These are phyloP conservation scores for Tiphia femorata DNA, from an alignment of 2,888 invertebrate genomes.

Conservation along the genomic window DNA sequence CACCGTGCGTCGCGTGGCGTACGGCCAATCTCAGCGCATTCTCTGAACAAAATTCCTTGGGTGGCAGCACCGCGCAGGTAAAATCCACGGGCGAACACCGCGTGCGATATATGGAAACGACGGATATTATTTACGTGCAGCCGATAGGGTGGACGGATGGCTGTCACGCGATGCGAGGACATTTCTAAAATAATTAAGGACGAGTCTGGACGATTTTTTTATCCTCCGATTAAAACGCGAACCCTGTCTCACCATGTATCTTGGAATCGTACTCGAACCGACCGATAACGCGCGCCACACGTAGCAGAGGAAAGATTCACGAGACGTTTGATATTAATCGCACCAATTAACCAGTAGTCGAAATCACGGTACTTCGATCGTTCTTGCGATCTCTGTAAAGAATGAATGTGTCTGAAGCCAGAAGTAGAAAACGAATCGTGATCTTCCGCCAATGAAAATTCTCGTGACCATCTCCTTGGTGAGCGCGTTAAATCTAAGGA, in stretches of 20 bases:
- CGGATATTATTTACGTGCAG: constrained; percentile 40
- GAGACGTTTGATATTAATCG: no score
- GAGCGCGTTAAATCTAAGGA: no score
- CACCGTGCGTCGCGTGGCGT: no score
- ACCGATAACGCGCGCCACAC: constrained; percentile 19
- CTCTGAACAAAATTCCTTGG: not conserved
- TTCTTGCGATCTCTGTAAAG: not conserved
- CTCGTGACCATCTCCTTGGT: no score
- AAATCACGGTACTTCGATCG: not conserved
- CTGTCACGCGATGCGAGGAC: constrained; percentile 40
- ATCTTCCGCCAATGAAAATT: no score
- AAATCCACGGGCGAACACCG: not conserved
- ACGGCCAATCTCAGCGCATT: not conserved
- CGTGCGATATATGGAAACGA: constrained; percentile 6
- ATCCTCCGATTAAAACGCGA: constrained; percentile 25
- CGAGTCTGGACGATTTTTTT: constrained; percentile 42
- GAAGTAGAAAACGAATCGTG: not conserved
- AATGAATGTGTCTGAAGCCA: not conserved
- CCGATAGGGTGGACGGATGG: constrained; percentile 63
- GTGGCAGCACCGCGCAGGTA: not conserved
- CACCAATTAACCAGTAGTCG: no score
- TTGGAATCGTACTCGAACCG: constrained; percentile 23
- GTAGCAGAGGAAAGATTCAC: no score
- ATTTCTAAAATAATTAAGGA: constrained; percentile 31
- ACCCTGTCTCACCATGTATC: constrained; percentile 41